These are phyloP conservation scores for Lasioglossum vierecki DNA, from an alignment of 2,888 invertebrate species.

Conservation along the genomic window DNA sequence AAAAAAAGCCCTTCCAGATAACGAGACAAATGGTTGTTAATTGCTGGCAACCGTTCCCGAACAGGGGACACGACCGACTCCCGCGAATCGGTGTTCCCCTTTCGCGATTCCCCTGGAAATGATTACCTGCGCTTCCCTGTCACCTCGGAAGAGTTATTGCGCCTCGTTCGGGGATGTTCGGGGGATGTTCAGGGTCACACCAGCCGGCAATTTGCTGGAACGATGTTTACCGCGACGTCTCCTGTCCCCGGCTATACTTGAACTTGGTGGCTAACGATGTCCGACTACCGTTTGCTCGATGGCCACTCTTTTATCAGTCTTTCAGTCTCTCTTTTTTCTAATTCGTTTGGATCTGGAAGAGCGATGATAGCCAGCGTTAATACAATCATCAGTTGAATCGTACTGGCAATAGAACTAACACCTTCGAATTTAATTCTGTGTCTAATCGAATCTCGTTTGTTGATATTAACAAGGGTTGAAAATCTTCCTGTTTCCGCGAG, in stretches of 20 bases:
- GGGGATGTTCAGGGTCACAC: neutral
- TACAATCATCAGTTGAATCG: no score
- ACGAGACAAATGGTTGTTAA: conserved; percentile 35
- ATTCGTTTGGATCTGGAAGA: neutral
- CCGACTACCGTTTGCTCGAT: neutral
- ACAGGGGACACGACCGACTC: neutral
- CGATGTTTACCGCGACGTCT: neutral
- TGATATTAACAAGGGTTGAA: neutral
- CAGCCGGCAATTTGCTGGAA: neutral
- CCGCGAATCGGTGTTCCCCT: conserved; percentile 13
- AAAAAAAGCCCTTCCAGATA: conserved; percentile 11
- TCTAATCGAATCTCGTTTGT: neutral
- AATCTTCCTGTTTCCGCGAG: neutral
- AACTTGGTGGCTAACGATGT: neutral
- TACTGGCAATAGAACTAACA: no score
- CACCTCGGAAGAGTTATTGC: conserved; percentile 16
- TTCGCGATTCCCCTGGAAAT: neutral
- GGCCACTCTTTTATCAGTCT: neutral
- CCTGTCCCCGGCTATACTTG: neutral
- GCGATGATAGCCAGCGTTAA: neutral
- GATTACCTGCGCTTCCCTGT: conserved; percentile 5
- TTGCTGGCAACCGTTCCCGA: conserved; percentile 12
- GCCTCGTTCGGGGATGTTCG: neutral
- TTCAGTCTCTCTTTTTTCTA: neutral
- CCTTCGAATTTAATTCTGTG: neutral